Percentiles rank a stretch among this genome's conserved stretches.
phyloP scores from a whole-genome alignment of 2,888 invertebrate genomes.

The Euproctis similis region DNA sequence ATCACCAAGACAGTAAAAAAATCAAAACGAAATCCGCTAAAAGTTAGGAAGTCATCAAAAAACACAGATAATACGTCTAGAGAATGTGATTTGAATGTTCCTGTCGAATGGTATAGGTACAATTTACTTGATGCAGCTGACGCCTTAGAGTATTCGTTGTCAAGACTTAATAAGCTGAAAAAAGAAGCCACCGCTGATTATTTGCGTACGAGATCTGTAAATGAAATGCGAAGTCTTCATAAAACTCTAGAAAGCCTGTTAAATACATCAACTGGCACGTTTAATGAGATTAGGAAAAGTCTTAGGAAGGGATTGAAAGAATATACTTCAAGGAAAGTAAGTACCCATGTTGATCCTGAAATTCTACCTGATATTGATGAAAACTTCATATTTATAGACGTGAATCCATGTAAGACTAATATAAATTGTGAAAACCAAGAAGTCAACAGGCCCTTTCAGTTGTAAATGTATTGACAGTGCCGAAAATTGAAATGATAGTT shows the following conservation, averaged over 20 bases:
- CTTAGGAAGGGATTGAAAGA: conserved; percentile 71
- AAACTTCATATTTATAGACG: conserved; percentile 70
- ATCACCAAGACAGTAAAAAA: conserved; percentile 10
- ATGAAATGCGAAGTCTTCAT: conserved; percentile 71
- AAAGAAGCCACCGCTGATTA: conserved; percentile 60
- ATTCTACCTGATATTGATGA: conserved; percentile 51
- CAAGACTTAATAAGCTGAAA: conserved; percentile 68
- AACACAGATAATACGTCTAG: conserved; percentile 20
- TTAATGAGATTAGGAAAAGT: conserved; percentile 73
- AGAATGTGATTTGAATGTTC: conserved; percentile 50
- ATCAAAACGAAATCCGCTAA: conserved; percentile 19
- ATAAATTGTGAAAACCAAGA: conserved; percentile 41
- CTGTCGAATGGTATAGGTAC: conserved; percentile 77
- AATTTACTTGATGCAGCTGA: conserved; percentile 75
- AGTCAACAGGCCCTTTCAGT: conserved; percentile 51
- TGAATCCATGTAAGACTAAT: conserved; percentile 62
- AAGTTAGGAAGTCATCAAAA: conserved; percentile 17
- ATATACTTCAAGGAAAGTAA: conserved; percentile 54
- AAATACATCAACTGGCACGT: conserved; percentile 69
- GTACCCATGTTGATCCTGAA: conserved; percentile 56
- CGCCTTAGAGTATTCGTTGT: conserved; percentile 73
- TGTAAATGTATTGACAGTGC: conserved; percentile 70
- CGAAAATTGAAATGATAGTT: conserved; percentile 35
- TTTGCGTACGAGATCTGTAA: conserved; percentile 58
- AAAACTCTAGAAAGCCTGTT: conserved; percentile 72